A percentile compares a stretch with the other conserved stretches of the same genome.
Conservation (phyloP, 2,113 vertebrate species). For the Poeciliopsis prolifica region DNA sequence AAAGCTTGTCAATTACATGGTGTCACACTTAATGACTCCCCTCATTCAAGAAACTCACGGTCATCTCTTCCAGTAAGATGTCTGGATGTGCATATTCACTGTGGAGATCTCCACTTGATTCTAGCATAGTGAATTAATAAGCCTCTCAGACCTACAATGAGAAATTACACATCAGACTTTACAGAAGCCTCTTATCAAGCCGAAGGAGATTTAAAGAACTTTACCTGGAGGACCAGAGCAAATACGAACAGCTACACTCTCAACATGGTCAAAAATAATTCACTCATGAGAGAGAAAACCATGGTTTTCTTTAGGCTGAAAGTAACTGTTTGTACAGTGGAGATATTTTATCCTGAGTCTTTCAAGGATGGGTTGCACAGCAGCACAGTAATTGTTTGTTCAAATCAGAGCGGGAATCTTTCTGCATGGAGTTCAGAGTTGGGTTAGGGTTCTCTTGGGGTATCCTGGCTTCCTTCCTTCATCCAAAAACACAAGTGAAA, state of each 20-base stretch:
- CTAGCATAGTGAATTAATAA: constrained; percentile 9
- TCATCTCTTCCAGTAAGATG: not conserved
- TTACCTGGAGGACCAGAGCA: not conserved
- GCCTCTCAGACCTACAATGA: not conserved
- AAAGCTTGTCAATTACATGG: constrained; percentile 7
- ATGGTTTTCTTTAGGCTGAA: too few relatives aligned
- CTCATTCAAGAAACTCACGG: not conserved
- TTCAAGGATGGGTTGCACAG: too few relatives aligned
- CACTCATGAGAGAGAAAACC: too few relatives aligned
- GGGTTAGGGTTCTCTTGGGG: too few relatives aligned
- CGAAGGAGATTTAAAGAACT: not conserved
- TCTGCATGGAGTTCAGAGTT: too few relatives aligned
- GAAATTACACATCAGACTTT: constrained; percentile 6
- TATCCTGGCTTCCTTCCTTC: too few relatives aligned
- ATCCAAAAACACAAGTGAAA: too few relatives aligned
- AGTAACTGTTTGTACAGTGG: too few relatives aligned
- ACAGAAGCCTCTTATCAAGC: not conserved
- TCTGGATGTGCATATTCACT: not conserved
- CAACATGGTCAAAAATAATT: not conserved
- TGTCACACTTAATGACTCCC: not conserved
- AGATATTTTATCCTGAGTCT: too few relatives aligned
- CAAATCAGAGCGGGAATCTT: too few relatives aligned
- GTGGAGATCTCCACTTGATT: constrained; percentile 5
- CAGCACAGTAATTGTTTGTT: too few relatives aligned
- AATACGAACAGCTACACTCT: not conserved